phyloP scores from a whole-genome alignment of 2,797 vertebrate genomes.

The Cygnus olor region DNA sequence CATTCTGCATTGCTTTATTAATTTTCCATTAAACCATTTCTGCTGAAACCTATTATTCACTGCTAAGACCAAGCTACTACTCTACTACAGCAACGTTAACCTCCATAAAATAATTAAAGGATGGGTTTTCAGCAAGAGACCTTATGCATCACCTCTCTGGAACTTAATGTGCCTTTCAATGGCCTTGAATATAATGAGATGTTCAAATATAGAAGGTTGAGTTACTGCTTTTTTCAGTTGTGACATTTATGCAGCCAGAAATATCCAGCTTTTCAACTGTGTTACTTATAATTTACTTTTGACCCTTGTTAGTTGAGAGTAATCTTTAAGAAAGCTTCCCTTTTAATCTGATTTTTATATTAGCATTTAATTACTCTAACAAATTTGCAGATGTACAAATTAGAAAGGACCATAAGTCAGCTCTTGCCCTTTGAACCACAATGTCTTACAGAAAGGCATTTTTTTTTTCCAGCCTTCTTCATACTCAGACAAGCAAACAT shows the following conservation, averaged over 20 bases:
- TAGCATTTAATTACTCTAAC: constrained; percentile 71
- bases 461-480: neutral
- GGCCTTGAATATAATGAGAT: constrained; percentile 74
- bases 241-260: constrained; percentile 67
- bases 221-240: constrained; percentile 54
- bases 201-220: constrained; percentile 73
- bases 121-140: constrained; percentile 70
- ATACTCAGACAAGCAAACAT: neutral
- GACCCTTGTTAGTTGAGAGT: constrained; percentile 61
- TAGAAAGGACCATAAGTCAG: constrained; percentile 58
- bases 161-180: constrained; percentile 67
- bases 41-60: constrained; percentile 47
- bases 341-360: constrained; percentile 64
- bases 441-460: neutral
- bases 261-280: constrained; percentile 27
- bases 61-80: constrained; percentile 4
- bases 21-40: constrained; percentile 53
- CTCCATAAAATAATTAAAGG: constrained; percentile 76
- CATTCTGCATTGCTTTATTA: constrained; percentile 24
- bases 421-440: constrained; percentile 4
- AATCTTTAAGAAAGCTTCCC: constrained; percentile 71
- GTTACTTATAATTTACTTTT: constrained; percentile 69
- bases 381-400: constrained; percentile 62
- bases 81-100: constrained; percentile 61
- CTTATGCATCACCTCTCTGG: constrained; percentile 70